A percentile compares a stretch with the other conserved stretches of the same genome.
Conservation (phyloP, 2,113 vertebrate genomes). For the Hippolais icterina region DNA sequence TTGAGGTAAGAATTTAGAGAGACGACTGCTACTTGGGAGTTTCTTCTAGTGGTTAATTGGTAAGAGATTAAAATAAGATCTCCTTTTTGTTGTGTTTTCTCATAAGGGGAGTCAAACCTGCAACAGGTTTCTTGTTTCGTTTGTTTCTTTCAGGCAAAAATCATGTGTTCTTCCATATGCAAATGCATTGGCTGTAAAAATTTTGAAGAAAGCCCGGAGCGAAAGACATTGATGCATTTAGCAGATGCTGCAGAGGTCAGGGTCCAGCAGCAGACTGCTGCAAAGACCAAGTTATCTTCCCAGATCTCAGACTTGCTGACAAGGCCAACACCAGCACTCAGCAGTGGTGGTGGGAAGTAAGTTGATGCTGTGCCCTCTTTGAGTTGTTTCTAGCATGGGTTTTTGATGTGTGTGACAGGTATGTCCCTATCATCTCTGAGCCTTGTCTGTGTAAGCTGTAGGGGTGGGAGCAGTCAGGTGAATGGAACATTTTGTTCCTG, state of each 20-base stretch:
- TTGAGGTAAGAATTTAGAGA: background rate
- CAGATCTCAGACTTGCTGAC: slow-evolving; percentile 97
- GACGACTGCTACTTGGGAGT: background rate
- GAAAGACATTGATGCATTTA: slow-evolving; percentile 97
- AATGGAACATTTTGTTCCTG: background rate
- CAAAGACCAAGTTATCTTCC: slow-evolving; percentile 96
- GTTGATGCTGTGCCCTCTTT: background rate
- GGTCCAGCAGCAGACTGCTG: slow-evolving; percentile 96
- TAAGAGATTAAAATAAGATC: background rate
- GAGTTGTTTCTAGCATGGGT: background rate
- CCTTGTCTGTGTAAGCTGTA: background rate
- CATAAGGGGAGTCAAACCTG: background rate
- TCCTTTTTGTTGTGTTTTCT: background rate
- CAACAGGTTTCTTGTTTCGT: background rate
- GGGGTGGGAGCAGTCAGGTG: background rate
- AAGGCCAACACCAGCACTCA: slow-evolving; percentile 85
- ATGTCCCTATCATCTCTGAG: background rate
- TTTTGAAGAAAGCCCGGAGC: slow-evolving; percentile 97
- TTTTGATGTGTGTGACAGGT: background rate
- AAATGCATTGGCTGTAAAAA: slow-evolving; percentile 99
- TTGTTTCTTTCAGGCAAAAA: slow-evolving; percentile 87
- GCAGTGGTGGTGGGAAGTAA: slow-evolving; percentile 91
- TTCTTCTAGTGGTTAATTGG: background rate
- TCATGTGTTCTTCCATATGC: slow-evolving; percentile 99
- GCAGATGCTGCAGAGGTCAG: slow-evolving; percentile 96